Conservation (phyloP, 53 echinoderm and acorn worm genomes). For the Echinometra lucunter region DNA sequence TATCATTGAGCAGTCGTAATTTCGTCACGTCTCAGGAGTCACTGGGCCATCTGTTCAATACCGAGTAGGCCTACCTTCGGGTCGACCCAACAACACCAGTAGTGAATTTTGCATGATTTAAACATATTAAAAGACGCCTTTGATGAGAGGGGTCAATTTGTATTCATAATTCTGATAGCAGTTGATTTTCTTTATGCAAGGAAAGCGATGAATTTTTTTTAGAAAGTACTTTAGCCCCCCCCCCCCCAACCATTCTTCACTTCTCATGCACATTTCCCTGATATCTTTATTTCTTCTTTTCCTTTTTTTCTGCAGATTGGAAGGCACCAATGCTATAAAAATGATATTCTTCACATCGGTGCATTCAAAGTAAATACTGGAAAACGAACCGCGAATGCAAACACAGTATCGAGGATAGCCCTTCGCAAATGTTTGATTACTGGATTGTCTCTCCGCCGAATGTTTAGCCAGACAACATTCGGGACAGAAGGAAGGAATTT, state of each 20-base stretch:
- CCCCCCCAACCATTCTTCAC: too few species aligned
- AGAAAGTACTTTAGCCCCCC: too few species aligned
- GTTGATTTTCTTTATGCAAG: too few species aligned
- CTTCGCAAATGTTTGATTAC: conserved; percentile 10
- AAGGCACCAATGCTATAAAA: neutral
- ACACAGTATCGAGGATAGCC: neutral
- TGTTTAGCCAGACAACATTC: neutral
- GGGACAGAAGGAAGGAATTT: neutral
- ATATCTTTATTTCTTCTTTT: neutral
- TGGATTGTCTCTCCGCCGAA: neutral
- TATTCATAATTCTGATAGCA: too few species aligned
- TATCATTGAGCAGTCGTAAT: neutral
- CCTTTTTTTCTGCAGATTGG: neutral
- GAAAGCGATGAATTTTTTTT: too few species aligned
- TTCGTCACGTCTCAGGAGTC: neutral
- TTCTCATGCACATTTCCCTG: neutral
- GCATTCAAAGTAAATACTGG: neutral
- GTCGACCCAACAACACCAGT: neutral
- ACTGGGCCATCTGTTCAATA: neutral
- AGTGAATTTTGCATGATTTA: neutral
- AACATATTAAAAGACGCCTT: too few species aligned
- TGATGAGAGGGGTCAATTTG: too few species aligned
- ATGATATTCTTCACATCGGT: neutral
- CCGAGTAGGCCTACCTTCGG: too few species aligned
- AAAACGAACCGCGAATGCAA: neutral